These are phyloP conservation scores for Apus apus DNA, from an alignment of 2,113 vertebrate genomes.

Conservation along the genomic window DNA sequence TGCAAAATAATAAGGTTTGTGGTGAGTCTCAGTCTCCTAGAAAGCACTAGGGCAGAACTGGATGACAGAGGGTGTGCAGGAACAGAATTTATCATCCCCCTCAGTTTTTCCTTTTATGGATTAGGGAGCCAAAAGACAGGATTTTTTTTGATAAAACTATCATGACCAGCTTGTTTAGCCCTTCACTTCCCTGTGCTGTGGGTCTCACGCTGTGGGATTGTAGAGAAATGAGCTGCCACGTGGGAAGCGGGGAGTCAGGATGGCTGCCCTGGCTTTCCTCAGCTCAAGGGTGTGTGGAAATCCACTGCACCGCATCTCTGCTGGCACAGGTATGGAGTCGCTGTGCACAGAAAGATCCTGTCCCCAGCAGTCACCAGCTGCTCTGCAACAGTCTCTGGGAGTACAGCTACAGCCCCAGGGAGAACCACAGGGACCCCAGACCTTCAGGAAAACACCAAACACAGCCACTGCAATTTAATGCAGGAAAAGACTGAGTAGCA, in stretches of 20 bases:
- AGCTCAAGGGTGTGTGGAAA: not conserved
- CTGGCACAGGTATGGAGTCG: rapidly evolving
- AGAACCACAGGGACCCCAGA: not conserved
- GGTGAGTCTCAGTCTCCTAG: not conserved
- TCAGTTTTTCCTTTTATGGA: not conserved
- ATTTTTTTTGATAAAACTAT: not conserved
- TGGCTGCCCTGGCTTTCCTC: not conserved
- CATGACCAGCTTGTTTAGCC: not conserved
- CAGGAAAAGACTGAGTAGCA: not conserved
- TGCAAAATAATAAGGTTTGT: not conserved
- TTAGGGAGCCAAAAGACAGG: not conserved
- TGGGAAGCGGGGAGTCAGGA: not conserved
- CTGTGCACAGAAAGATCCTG: not conserved
- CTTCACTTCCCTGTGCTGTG: not conserved
- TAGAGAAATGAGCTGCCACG: rapidly evolving
- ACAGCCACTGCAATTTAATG: not conserved
- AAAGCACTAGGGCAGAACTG: not conserved
- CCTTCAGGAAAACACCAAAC: not conserved
- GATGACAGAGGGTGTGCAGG: not conserved
- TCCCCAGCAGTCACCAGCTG: rapidly evolving
- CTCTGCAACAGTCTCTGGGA: not conserved
- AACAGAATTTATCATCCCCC: not conserved
- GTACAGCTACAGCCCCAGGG: not conserved
- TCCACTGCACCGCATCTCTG: not conserved
- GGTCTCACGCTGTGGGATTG: not conserved